Conservation (phyloP, 2,888 invertebrate species). For the Scelioninae gen. 2 region DNA sequence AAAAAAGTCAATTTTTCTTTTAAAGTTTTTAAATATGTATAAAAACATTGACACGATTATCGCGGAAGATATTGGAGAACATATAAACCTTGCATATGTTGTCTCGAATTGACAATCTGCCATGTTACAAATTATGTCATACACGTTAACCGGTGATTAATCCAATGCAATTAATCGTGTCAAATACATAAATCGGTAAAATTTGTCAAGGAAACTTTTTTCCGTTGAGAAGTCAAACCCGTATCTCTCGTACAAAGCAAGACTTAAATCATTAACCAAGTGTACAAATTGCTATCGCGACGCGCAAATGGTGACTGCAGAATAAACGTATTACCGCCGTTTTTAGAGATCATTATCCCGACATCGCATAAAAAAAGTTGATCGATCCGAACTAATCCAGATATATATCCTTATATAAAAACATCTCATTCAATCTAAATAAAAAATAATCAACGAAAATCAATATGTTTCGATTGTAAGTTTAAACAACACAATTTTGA, state of each 20-base stretch:
- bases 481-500: no score
- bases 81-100: no score
- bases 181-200: slow-evolving; percentile 2
- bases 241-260: slow-evolving; percentile 4
- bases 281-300: slow-evolving; percentile 11
- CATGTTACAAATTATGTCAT: not conserved
- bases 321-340: not conserved
- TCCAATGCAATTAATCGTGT: not conserved
- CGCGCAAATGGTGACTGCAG: not conserved
- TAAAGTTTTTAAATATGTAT: no score
- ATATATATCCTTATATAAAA: not conserved
- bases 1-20: no score
- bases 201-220: slow-evolving; percentile 17
- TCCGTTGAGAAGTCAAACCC: slow-evolving; percentile 1
- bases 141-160: not conserved
- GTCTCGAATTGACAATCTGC: no score
- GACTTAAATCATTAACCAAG: slow-evolving; percentile 11
- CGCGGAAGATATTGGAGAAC: no score
- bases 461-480: no score
- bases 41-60: no score
- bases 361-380: slow-evolving; percentile 13
- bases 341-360: slow-evolving; percentile 15
- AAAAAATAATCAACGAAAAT: no score
- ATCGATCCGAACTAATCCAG: slow-evolving; percentile 1
- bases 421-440: no score